These are phyloP conservation scores for Ceratina calcarata DNA, from an alignment of 1,140 invertebrate genomes.

Conservation along the genomic window DNA sequence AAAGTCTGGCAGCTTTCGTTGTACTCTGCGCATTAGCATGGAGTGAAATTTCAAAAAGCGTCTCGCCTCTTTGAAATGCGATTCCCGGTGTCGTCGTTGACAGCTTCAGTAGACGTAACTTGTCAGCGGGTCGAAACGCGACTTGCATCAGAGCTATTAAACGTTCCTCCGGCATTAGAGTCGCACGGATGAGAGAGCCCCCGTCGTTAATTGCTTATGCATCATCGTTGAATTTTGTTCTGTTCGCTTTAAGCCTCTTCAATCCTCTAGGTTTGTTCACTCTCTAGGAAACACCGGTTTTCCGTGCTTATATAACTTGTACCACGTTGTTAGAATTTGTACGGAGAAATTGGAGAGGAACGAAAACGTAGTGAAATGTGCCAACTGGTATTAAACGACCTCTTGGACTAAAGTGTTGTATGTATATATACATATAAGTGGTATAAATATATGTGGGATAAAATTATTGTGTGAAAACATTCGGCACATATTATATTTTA, in stretches of 20 bases:
- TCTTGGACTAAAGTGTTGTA: neutral
- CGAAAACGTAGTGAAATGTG: too few species aligned
- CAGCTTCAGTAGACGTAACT: slow-evolving; percentile 39
- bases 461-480: neutral
- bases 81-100: slow-evolving; percentile 21
- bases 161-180: slow-evolving; percentile 53
- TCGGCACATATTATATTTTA: neutral
- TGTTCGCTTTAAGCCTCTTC: slow-evolving; percentile 2
- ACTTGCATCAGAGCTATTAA: slow-evolving; percentile 54
- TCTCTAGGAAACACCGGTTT: slow-evolving; percentile 9
- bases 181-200: slow-evolving; percentile 23
- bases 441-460: neutral
- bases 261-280: neutral
- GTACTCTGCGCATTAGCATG: neutral
- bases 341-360: too few species aligned
- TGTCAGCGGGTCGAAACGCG: slow-evolving; percentile 20
- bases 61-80: slow-evolving; percentile 31
- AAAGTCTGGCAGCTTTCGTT: neutral
- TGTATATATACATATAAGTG: too few species aligned
- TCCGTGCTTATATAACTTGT: too few species aligned
- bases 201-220: slow-evolving; percentile 62
- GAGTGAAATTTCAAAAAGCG: slow-evolving; percentile 35
- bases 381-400: neutral
- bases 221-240: slow-evolving; percentile 57
- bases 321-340: neutral